Percentiles rank a stretch among this genome's conserved stretches.
Evolutionary conservation across 2,797 vertebrate genomes (phyloP).

Genomic region (Gadopsis marmoratus): DNA sequence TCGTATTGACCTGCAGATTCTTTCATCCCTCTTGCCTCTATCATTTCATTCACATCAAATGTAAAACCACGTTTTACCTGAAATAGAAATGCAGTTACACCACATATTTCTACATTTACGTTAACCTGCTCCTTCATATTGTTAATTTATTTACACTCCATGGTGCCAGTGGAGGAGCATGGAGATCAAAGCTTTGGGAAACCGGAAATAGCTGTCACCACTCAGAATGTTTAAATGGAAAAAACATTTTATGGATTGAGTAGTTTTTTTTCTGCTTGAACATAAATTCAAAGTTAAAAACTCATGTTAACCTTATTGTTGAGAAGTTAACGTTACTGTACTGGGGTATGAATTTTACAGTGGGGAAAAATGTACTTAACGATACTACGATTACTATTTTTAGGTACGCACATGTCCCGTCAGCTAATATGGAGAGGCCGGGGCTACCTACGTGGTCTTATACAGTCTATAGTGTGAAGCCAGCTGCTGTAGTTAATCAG

Average conservation of each 20-base stretch:
- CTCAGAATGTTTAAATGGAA: not conserved
- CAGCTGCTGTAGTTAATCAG: not conserved
- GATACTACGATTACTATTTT: no score
- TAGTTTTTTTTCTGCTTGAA: not conserved
- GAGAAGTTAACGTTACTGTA: not conserved
- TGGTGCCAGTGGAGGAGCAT: not conserved
- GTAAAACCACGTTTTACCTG: not conserved
- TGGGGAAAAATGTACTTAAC: not conserved
- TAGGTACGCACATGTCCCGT: no score
- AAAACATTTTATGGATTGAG: not conserved
- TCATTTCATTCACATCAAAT: not conserved
- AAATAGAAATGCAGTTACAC: not conserved
- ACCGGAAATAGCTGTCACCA: not conserved
- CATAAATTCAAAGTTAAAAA: not conserved
- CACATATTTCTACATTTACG: not conserved
- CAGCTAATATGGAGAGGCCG: no score
- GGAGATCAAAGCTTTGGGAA: not conserved
- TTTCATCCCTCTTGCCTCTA: not conserved
- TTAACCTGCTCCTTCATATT: not conserved
- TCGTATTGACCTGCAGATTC: not conserved
- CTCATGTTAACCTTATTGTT: no score
- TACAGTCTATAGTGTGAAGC: not conserved
- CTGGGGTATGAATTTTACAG: not conserved
- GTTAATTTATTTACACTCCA: not conserved
- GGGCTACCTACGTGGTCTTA: not conserved